Percentiles rank a stretch among this genome's conserved stretches.
phyloP scores from a whole-genome alignment of 1,140 invertebrate genomes.

The Frieseomelitta varia region DNA sequence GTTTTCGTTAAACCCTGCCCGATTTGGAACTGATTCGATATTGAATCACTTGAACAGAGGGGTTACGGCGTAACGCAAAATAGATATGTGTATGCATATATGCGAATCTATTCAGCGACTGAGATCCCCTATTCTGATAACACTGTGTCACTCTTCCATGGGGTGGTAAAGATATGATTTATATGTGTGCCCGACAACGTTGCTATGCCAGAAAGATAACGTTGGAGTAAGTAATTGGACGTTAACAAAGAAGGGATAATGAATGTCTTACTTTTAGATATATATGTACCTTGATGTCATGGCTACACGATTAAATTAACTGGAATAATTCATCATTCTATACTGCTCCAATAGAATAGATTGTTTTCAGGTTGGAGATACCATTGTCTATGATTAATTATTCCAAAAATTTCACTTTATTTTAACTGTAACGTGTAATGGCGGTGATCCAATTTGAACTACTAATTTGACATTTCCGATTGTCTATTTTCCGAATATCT shows the following conservation, averaged over 20 bases:
- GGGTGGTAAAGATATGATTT: constrained; percentile 35
- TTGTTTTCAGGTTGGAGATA: not conserved
- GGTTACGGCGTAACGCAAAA: constrained; percentile 49
- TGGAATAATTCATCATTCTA: not conserved
- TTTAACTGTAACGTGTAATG: not conserved
- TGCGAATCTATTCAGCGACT: constrained; percentile 54
- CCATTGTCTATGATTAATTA: not conserved
- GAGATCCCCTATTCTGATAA: constrained; percentile 55
- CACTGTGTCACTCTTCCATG: constrained; percentile 41
- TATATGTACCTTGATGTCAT: not conserved
- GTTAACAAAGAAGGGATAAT: not conserved
- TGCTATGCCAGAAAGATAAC: constrained; percentile 1
- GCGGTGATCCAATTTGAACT: not conserved
- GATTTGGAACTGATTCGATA: constrained; percentile 49
- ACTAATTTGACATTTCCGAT: no score
- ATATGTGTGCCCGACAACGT: constrained; percentile 6
- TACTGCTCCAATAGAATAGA: not conserved
- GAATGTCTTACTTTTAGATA: not conserved
- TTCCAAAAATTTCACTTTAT: not conserved
- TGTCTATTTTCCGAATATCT: no score
- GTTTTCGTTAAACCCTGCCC: constrained; percentile 52
- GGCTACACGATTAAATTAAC: not conserved
- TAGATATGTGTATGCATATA: constrained; percentile 63
- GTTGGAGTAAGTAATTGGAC: constrained; percentile 12
- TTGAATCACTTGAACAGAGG: constrained; percentile 57